Base-by-base conservation (phyloP, 1,140 invertebrate genomes). In the Megathymus violae region DNA sequence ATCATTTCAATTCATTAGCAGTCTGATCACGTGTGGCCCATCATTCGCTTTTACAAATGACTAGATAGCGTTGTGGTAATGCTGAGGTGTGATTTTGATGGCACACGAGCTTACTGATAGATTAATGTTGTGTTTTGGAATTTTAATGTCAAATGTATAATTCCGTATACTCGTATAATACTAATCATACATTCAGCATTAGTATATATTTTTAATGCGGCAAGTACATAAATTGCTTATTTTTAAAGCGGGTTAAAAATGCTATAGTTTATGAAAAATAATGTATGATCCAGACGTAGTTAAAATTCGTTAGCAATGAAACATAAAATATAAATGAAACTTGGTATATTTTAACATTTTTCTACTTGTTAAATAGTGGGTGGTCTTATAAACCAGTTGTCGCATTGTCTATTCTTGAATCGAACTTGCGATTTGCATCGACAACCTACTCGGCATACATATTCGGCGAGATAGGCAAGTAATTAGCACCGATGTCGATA, bases 351-450 rank as follows among this genome's bases (percentile, higher is more conserved):
- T 16, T 16, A 9, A n/a, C 7, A 25, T 27, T 41, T 31, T 56
- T 34, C 40, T 17, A 15, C 19, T 16, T 17, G n/a, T 25, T 31
- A 56, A 54, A 40, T 13, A 44, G 84, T 84, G 85, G 85, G 83
- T 90, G 85, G 84, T 89, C 86, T 72, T 73, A 85, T 87, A 87
- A 87, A 88, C 69, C 76, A 74, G 70, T 70, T 65, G 59, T 80
- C 86, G 69, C 81, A 91, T 87, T 89, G 82, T 80, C 81, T 87
- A 91, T 91, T 89, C 85, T 80, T 77, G 77, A 76, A 87, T 86
- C 88, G 82, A 88, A 88, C 82, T 88, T 82, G 75, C 82, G 76
- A 88, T 91, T 91, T 89, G 82, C 86, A 88, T 91, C 85, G 78
- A 81, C 82, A 77, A 85, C 76, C 78, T 70, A 86, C 76, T 77